These are phyloP conservation scores for Lasioglossum morio DNA, from an alignment of 2,888 invertebrate genomes.

Conservation along the genomic window DNA sequence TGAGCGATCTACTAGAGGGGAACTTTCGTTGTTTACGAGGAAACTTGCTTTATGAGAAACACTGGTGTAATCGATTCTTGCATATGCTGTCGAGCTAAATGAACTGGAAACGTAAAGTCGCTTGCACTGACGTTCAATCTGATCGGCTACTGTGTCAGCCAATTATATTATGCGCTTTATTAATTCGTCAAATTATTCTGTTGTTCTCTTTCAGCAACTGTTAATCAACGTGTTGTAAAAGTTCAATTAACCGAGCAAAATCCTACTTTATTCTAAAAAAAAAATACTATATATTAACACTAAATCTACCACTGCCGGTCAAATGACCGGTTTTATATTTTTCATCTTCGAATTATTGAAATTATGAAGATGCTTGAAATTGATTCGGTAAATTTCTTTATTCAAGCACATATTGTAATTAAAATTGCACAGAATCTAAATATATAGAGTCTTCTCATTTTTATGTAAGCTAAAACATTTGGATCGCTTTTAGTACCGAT, in stretches of 20 bases:
- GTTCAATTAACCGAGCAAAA: not conserved
- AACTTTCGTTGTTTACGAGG: conserved; percentile 11
- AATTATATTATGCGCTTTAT: conserved; percentile 20
- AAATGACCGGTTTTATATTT: too few species aligned
- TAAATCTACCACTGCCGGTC: too few species aligned
- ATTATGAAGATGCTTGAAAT: too few species aligned
- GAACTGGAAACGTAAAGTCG: conserved; percentile 46
- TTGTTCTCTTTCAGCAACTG: not conserved
- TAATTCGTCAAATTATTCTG: conserved; percentile 10
- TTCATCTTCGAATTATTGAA: too few species aligned
- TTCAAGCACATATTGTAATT: too few species aligned
- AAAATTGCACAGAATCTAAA: too few species aligned
- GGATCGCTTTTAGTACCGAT: too few species aligned
- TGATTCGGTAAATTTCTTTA: too few species aligned
- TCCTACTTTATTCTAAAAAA: not conserved
- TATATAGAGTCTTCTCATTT: too few species aligned
- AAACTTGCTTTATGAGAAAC: conserved; percentile 31
- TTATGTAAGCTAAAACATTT: too few species aligned
- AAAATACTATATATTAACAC: not conserved
- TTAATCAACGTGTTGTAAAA: not conserved
- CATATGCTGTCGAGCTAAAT: conserved; percentile 35
- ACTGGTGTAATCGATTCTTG: conserved; percentile 45
- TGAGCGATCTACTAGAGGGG: not conserved
- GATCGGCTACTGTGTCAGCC: conserved; percentile 13
- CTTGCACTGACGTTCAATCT: conserved; percentile 29